Percentiles rank a stretch among this genome's conserved stretches.
Evolutionary conservation across 2,888 invertebrate genomes (phyloP).

Genomic region (Blastobasis adustella): DNA sequence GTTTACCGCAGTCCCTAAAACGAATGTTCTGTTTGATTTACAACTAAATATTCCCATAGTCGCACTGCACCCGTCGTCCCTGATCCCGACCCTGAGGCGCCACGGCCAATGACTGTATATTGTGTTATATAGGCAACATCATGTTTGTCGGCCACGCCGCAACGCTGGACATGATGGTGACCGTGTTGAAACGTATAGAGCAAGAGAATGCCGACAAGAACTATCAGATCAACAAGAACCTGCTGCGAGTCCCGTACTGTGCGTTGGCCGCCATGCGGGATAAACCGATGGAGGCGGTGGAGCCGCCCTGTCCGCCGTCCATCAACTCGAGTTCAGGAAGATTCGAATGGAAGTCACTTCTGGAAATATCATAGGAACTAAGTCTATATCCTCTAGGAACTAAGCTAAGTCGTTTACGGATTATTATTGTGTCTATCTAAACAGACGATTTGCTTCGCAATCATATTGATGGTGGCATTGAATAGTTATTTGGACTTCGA

Average conservation of each 20-base stretch:
- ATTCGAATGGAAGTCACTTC: slow-evolving; percentile 82
- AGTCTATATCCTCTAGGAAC: too few species aligned
- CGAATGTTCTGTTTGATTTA: too few species aligned
- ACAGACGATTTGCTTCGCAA: too few species aligned
- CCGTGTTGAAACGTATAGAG: slow-evolving; percentile 75
- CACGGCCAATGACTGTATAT: too few species aligned
- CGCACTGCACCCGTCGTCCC: too few species aligned
- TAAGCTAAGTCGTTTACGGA: too few species aligned
- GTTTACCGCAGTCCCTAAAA: too few species aligned
- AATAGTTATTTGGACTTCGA: too few species aligned
- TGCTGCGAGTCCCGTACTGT: slow-evolving; percentile 91
- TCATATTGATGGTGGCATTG: too few species aligned
- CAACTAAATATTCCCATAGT: too few species aligned
- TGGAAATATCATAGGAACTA: not conserved
- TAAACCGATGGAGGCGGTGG: slow-evolving; percentile 80
- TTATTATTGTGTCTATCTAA: too few species aligned
- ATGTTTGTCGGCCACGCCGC: slow-evolving; percentile 94
- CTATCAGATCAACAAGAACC: slow-evolving; percentile 81
- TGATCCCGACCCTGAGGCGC: too few species aligned
- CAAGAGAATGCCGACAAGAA: slow-evolving; percentile 64
- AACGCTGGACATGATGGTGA: slow-evolving; percentile 88
- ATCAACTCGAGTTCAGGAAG: slow-evolving; percentile 91
- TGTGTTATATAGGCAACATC: slow-evolving; percentile 75
- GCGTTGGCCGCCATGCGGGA: slow-evolving; percentile 78
- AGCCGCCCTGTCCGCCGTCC: slow-evolving; percentile 88